Percentiles rank a stretch among this genome's conserved stretches.
These are phyloP conservation scores for Petroica traversi DNA, from an alignment of 2,113 vertebrate genomes.

Conservation along the genomic window DNA sequence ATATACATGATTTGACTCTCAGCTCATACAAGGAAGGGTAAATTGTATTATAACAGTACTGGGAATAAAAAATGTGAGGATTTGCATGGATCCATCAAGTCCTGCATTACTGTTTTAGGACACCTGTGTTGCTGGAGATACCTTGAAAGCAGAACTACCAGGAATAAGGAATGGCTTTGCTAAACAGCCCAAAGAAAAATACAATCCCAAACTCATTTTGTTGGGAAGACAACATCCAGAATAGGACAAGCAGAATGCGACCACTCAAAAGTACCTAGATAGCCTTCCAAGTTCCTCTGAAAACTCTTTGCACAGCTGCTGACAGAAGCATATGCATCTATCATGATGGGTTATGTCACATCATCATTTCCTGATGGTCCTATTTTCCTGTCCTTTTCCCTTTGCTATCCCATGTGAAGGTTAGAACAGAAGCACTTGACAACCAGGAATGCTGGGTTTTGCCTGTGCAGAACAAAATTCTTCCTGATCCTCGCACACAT, in stretches of 20 bases:
- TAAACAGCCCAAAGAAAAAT: background rate
- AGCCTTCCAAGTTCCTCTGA: background rate
- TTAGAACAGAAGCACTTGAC: background rate
- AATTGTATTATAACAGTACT: background rate
- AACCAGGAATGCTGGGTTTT: rapidly evolving
- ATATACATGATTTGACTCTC: background rate
- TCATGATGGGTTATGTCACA: background rate
- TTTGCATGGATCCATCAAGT: background rate
- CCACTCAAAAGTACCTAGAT: background rate
- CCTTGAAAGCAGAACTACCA: background rate
- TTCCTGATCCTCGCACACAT: background rate
- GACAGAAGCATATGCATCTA: rapidly evolving
- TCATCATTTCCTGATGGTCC: background rate
- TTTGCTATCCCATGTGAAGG: background rate
- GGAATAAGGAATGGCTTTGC: background rate
- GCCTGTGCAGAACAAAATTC: background rate
- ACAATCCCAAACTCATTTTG: background rate
- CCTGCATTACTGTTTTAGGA: background rate
- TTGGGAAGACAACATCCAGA: background rate
- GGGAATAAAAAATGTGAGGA: background rate
- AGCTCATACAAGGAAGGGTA: background rate
- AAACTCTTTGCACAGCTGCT: background rate
- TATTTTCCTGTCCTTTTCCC: background rate
- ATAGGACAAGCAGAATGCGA: background rate
- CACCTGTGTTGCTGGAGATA: background rate